Percentiles rank a stretch among this genome's conserved stretches.
Conservation (phyloP, 2,888 invertebrate species). For the Lasioglossum zephyrum region DNA sequence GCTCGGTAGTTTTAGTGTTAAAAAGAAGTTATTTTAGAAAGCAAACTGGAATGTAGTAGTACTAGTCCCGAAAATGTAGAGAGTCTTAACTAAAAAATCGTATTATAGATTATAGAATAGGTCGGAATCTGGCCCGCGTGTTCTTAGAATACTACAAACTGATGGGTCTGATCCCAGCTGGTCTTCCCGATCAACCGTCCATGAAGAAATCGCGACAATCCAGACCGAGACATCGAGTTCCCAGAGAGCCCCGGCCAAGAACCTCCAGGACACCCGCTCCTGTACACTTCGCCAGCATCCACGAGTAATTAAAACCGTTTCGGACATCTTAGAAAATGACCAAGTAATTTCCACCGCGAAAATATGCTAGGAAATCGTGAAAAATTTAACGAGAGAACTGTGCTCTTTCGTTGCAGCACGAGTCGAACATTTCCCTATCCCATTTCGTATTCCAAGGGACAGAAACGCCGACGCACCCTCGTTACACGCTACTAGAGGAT, state of each 20-base stretch:
- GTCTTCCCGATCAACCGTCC: constrained; percentile 81
- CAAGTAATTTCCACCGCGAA: not conserved
- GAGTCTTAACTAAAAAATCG: constrained; percentile 64
- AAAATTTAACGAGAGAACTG: not conserved
- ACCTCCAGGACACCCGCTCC: constrained; percentile 82
- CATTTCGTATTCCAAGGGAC: not conserved
- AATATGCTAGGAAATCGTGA: not conserved
- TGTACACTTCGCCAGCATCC: constrained; percentile 81
- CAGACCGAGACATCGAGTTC: constrained; percentile 78
- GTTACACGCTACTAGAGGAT: not conserved
- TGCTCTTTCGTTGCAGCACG: not conserved
- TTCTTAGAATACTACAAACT: constrained; percentile 93
- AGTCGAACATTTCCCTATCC: not conserved
- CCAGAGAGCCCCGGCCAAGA: constrained; percentile 78
- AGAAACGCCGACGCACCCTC: constrained; percentile 4
- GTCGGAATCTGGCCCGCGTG: constrained; percentile 91
- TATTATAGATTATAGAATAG: constrained; percentile 89
- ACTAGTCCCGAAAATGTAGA: no score
- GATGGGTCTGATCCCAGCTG: constrained; percentile 88
- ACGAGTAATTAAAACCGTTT: constrained; percentile 74
- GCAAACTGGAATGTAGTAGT: no score
- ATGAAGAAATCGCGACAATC: constrained; percentile 81
- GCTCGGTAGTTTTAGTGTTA: no score
- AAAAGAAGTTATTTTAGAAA: no score
- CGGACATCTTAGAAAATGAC: not conserved